phyloP scores from a whole-genome alignment of 2,113 vertebrate species.

The Arizona elegans region DNA sequence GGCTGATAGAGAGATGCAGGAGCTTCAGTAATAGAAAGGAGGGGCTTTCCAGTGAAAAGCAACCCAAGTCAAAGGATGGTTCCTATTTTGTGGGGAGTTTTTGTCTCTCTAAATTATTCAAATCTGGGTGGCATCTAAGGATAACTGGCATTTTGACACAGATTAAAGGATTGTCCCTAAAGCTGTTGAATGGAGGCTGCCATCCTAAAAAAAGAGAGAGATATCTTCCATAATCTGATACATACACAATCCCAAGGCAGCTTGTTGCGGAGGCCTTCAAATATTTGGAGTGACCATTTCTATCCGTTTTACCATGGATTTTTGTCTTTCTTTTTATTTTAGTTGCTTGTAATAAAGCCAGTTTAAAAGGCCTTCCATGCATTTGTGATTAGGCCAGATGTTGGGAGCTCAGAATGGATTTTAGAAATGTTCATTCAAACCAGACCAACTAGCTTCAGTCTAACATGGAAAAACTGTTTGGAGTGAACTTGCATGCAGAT shows the following conservation, averaged over 20 bases:
- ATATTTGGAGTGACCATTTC: conserved; percentile 58
- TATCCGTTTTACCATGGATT: conserved; percentile 48
- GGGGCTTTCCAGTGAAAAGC: conserved; percentile 70
- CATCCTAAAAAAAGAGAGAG: conserved; percentile 82
- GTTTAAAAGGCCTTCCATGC: conserved; percentile 48
- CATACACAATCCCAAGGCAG: conserved; percentile 65
- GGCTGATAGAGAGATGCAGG: conserved; percentile 84
- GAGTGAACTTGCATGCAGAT: accelerated
- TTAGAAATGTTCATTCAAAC: conserved; percentile 45
- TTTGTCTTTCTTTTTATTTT: conserved; percentile 41
- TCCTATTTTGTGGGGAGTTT: conserved; percentile 74
- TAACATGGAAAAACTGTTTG: neutral
- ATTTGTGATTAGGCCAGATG: conserved; percentile 48
- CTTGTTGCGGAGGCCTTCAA: conserved; percentile 46
- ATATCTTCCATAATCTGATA: conserved; percentile 81
- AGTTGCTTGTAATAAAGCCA: conserved; percentile 52
- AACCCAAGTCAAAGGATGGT: conserved; percentile 78
- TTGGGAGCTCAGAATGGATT: conserved; percentile 43
- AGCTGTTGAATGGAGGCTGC: conserved; percentile 73
- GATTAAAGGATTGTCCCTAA: conserved; percentile 76
- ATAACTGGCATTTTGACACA: conserved; percentile 80
- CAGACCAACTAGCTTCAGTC: conserved; percentile 52
- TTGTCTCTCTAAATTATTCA: conserved; percentile 78
- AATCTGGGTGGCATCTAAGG: conserved; percentile 86
- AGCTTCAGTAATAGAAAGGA: conserved; percentile 71